These are phyloP conservation scores for Alauda arvensis DNA, from an alignment of 2,797 vertebrate genomes.

Conservation along the genomic window DNA sequence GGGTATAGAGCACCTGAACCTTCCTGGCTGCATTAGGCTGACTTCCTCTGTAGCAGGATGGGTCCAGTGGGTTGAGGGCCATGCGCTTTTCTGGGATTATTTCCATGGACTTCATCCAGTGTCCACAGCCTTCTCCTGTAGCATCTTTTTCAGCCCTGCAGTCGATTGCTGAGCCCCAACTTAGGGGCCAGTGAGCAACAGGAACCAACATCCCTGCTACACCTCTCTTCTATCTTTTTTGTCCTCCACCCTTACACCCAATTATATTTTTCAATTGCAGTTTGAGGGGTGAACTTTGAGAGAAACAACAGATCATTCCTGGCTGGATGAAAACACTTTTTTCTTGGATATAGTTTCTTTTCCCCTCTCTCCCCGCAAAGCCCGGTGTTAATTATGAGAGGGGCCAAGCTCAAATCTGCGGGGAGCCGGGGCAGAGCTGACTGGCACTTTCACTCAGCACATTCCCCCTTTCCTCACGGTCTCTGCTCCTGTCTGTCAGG, in stretches of 20 bases:
- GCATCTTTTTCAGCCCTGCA: neutral
- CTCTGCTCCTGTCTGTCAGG: slow-evolving; percentile 62
- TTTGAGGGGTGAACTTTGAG: neutral
- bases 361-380: neutral
- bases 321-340: neutral
- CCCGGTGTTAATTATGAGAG: neutral
- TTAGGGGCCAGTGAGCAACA: neutral
- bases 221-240: accelerated
- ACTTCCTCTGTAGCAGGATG: neutral
- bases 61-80: neutral
- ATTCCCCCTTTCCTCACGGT: slow-evolving; percentile 62
- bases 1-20: neutral
- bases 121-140: neutral
- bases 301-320: neutral
- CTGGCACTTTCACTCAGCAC: slow-evolving; percentile 15
- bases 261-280: neutral
- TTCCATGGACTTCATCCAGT: neutral
- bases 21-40: neutral
- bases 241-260: neutral
- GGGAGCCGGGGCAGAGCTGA: neutral
- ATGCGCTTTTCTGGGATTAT: neutral
- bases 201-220: neutral
- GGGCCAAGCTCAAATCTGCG: neutral
- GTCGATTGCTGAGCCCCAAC: accelerated
- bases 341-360: neutral